Base-by-base conservation (phyloP, 1,140 invertebrate genomes). In the Brachionus rubens region DNA sequence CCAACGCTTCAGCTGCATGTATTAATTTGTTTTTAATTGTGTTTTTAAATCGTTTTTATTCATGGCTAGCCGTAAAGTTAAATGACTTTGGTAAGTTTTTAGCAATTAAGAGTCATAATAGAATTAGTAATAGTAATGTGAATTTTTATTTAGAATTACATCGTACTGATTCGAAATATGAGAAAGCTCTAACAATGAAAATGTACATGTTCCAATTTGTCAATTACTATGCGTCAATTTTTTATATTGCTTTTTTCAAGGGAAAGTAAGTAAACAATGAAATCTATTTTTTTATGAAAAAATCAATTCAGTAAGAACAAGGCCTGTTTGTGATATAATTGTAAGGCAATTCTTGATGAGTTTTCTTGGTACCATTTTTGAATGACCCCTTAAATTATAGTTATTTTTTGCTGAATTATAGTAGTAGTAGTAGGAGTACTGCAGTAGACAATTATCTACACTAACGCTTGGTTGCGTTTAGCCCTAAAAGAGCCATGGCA, bases 201-300 rank as follows among this genome's bases (percentile, higher is more conserved):
- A 96, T 98, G 80, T 99, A 98, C 83, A 83, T 98, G 7, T 88
- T 99, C 46, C 94, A 98, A 86, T 99, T 98, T 86, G 92, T 99
- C 33, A 99, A 99, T 84, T 98, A 96, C 83, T 98, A 98, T 84
- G 92, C 94, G 21, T 96, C 94, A 0, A 95, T 98, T 82, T 96
- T 98, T 87, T 99, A 99, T 81, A 95, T 99, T 80, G 96, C 94
- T 0, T 98, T 98, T 86, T 91, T 97, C 79, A 98, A 98, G 83
- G 95, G 94, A 48, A 94, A 81, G 85, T 86, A 81, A 81, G 80
- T 10, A 50, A 5, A 14, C 7, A 24, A 36, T 6, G 19, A 24
- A 19, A 40, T 40, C 36, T 36, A 14, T 62, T 36, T 36, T 21
- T n/a, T n/a, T n/a, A n/a, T n/a, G n/a, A n/a, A n/a, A n/a, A n/a